Percentiles rank a stretch among this genome's conserved stretches.
Conservation (phyloP, 1,140 invertebrate species). For the Diabrotica virgifera region DNA sequence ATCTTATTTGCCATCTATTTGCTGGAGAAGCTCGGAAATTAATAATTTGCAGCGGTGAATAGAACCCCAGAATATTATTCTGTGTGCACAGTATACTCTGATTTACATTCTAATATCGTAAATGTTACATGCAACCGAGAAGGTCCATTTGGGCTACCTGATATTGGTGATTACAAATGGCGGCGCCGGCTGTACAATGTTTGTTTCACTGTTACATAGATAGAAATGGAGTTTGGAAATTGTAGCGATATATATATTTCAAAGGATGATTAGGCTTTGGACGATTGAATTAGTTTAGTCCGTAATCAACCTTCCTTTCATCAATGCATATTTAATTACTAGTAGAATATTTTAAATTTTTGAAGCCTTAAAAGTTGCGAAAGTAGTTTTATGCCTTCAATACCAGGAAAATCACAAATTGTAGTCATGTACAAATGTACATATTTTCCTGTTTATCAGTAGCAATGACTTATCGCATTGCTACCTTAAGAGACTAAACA, state of each 20-base stretch:
- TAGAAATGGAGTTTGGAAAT: background rate
- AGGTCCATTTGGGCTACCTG: constrained; percentile 5
- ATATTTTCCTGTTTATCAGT: too few relatives aligned
- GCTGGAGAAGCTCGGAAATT: constrained; percentile 19
- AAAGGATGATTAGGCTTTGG: too few relatives aligned
- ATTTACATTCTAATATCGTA: constrained; percentile 19
- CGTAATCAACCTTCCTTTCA: too few relatives aligned
- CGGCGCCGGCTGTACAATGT: background rate
- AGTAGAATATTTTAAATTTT: too few relatives aligned
- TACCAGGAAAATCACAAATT: too few relatives aligned
- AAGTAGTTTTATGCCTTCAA: too few relatives aligned
- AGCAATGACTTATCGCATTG: too few relatives aligned
- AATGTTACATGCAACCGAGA: constrained; percentile 12
- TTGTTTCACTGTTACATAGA: background rate
- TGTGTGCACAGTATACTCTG: constrained; percentile 14
- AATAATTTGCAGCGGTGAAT: constrained; percentile 20
- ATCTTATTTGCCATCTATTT: constrained; percentile 25
- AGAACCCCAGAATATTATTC: constrained; percentile 17
- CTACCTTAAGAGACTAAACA: too few relatives aligned
- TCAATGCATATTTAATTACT: too few relatives aligned
- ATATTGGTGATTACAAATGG: constrained; percentile 17
- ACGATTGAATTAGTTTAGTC: too few relatives aligned
- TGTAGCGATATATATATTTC: background rate
- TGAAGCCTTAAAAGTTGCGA: too few relatives aligned
- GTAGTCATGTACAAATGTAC: too few relatives aligned